Conservation (phyloP, 2,888 invertebrate species). For the Xestia xanthographa region DNA sequence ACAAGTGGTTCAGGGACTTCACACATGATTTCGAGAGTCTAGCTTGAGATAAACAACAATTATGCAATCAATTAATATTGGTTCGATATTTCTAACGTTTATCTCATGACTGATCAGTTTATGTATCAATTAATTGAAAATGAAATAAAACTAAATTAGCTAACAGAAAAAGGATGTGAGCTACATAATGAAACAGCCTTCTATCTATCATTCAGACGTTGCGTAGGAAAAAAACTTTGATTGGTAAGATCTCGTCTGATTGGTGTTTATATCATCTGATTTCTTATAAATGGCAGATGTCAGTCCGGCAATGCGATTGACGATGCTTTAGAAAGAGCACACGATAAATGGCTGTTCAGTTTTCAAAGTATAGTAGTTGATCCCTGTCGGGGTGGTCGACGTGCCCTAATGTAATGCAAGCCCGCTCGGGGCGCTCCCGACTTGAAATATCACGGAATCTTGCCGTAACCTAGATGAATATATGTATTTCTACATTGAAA, state of each 20-base stretch:
- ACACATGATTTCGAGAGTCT: conserved; percentile 35
- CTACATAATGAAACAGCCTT: conserved; percentile 39
- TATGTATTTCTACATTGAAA: conserved; percentile 70
- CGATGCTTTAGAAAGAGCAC: conserved; percentile 71
- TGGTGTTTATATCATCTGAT: conserved; percentile 74
- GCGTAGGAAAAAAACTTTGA: conserved; percentile 53
- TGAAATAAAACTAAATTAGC: conserved; percentile 28
- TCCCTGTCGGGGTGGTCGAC: conserved; percentile 83
- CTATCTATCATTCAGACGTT: conserved; percentile 48
- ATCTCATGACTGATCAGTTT: conserved; percentile 29
- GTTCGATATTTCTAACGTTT: conserved; percentile 13
- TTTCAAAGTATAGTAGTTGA: conserved; percentile 74
- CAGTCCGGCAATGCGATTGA: conserved; percentile 73
- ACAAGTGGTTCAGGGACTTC: conserved; percentile 53
- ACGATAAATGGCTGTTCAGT: conserved; percentile 78
- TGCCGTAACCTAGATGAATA: conserved; percentile 78
- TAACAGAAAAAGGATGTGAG: conserved; percentile 25
- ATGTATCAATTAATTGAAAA: conserved; percentile 39
- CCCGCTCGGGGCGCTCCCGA: conserved; percentile 83
- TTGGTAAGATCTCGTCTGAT: conserved; percentile 61
- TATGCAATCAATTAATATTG: conserved; percentile 38
- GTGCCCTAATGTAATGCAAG: conserved; percentile 81
- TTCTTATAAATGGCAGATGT: conserved; percentile 77
- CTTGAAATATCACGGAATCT: conserved; percentile 85
- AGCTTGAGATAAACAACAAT: conserved; percentile 36